These are phyloP conservation scores for Lateolabrax maculatus DNA, from an alignment of 2,797 vertebrate genomes.

Conservation along the genomic window DNA sequence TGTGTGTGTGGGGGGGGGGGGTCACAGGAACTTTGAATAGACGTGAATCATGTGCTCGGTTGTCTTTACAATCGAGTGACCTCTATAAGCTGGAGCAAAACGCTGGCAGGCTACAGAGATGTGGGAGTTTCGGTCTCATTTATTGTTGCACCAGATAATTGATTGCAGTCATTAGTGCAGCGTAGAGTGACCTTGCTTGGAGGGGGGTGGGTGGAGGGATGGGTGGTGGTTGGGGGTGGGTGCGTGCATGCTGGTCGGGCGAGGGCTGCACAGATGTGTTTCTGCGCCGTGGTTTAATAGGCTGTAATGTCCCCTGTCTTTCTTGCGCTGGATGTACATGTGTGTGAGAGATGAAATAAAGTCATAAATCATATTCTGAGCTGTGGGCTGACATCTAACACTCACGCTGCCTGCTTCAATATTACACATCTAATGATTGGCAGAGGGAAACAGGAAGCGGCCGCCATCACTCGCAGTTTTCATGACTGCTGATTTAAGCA, in stretches of 20 bases:
- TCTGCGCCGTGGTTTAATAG: constrained; percentile 27
- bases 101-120: constrained; percentile 46
- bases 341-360: constrained; percentile 4
- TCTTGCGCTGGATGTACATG: neutral
- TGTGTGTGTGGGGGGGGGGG: too few species aligned
- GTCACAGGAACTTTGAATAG: neutral
- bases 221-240: neutral
- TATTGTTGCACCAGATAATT: constrained; percentile 71
- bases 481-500: constrained; percentile 53
- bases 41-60: constrained; percentile 39
- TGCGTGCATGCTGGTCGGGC: neutral
- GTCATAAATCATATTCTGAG: constrained; percentile 59
- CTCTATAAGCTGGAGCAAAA: constrained; percentile 26
- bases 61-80: constrained; percentile 56
- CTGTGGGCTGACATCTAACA: constrained; percentile 59
- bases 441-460: constrained; percentile 44
- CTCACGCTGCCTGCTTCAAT: constrained; percentile 53
- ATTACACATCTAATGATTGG: constrained; percentile 57
- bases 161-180: constrained; percentile 75
- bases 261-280: neutral
- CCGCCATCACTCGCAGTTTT: constrained; percentile 36
- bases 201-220: constrained; percentile 14
- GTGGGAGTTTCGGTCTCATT: constrained; percentile 60
- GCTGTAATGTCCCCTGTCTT: constrained; percentile 23
- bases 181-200: constrained; percentile 69